Conservation (phyloP, 2,113 vertebrate genomes). For the Hippocampus zosterae region DNA sequence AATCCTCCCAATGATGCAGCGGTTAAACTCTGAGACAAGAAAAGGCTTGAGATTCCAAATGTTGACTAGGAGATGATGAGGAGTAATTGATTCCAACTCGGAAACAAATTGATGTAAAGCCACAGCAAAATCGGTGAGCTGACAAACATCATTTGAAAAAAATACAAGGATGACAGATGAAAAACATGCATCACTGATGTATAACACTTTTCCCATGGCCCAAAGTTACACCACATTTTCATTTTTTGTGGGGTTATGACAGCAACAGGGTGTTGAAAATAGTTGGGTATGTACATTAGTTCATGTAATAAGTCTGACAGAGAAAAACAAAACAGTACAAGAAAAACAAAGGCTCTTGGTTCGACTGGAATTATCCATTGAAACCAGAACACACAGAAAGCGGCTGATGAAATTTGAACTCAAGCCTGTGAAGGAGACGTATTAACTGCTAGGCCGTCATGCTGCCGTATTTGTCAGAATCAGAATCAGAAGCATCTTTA, state of each 20-base stretch:
- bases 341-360: not conserved
- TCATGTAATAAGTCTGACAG: not conserved
- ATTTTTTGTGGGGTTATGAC: not conserved
- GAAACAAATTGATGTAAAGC: conserved; percentile 16
- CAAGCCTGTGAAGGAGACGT: too few species aligned
- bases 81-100: conserved; percentile 20
- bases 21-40: conserved; percentile 34
- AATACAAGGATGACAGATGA: not conserved
- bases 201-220: not conserved
- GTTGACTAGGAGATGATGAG: conserved; percentile 21
- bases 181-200: not conserved
- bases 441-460: too few species aligned
- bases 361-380: not conserved
- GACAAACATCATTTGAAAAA: conserved; percentile 1
- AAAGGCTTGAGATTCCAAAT: conserved; percentile 35
- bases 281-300: not conserved
- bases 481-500: too few species aligned
- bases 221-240: not conserved
- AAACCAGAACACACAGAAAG: not conserved
- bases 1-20: conserved; percentile 27
- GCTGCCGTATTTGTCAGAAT: too few species aligned
- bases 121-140: not conserved
- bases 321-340: not conserved
- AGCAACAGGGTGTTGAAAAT: not conserved
- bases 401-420: not conserved